Evolutionary conservation across 2,888 invertebrate genomes (phyloP), one percentile per base, ranked within the genome.

Genomic region (Corbicula japonica): DNA sequence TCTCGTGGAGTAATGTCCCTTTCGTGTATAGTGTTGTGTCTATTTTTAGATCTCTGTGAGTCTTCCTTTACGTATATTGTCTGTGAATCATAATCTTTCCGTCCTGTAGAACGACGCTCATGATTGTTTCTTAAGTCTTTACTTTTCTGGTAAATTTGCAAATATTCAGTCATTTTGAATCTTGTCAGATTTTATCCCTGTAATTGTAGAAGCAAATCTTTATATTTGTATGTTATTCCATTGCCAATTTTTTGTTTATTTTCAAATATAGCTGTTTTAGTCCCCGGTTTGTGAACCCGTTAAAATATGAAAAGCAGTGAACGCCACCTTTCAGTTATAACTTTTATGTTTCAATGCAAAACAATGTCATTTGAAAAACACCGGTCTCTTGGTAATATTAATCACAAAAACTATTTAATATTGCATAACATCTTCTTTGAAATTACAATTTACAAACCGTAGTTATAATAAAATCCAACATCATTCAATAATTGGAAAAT

Each of bases 161-260:
- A 23, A 30, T 58, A 35, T 30, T 58, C 35, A 8, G 58, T 30
- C 58, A 58, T 58, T 21, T 58, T 58, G 3, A 18, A 35, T 21
- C 12, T 54, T 28, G 2, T 12, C 32, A 18, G 54, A 30, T 54
- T 30, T 18, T 15, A 41, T 12, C 41, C 8, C 10, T 15, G 15
- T 12, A 41, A 15, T 15, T 8, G 15, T 41, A 15, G 8, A 41
- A 41, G 15, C 8, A 41, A 41, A 41, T 8, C 10, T 12, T 8
- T 12, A 41, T 15, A 41, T 41, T 41, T 41, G 41, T 12, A 41
- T 12, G 10, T 12, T 41, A 41, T 41, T n/a, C n/a, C n/a, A 41
- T 41, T 12, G 10, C 10, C 10, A 12, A 41, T 12, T 41, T 41
- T 41, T 12, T 18, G 15, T 12, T 41, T 10, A 18, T 18, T 12